Conservation (phyloP, 2,888 invertebrate species). For the Catocala nupta region DNA sequence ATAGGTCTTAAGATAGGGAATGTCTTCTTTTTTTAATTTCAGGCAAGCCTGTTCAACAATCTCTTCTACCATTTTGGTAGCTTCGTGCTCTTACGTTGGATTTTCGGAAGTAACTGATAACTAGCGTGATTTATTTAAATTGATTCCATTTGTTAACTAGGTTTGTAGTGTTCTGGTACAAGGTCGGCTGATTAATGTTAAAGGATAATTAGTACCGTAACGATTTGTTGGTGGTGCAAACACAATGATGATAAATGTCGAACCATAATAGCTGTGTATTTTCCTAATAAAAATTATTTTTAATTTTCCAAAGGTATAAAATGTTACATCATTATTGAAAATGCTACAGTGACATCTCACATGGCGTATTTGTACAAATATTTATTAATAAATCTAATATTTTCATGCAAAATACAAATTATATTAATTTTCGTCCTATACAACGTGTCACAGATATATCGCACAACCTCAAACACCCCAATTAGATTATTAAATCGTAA, state of each 20-base stretch:
- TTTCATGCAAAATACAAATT: no score
- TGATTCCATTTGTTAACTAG: constrained; percentile 30
- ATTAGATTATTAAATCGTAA: no score
- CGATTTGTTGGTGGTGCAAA: constrained; percentile 35
- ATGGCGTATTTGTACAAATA: no score
- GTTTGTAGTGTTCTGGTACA: constrained; percentile 41
- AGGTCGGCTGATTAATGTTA: constrained; percentile 39
- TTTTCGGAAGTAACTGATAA: constrained; percentile 33
- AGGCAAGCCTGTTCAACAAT: constrained; percentile 65
- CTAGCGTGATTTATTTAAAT: constrained; percentile 38
- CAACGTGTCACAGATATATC: no score
- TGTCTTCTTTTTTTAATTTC: constrained; percentile 68
- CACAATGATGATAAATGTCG: constrained; percentile 1
- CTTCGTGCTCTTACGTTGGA: constrained; percentile 21
- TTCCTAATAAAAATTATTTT: constrained; percentile 3
- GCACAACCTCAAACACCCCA: no score
- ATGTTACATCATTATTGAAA: no score
- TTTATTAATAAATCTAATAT: no score
- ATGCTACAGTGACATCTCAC: no score
- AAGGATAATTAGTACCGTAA: constrained; percentile 41
- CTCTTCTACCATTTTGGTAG: constrained; percentile 66
- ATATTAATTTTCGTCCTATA: no score
- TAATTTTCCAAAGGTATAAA: not conserved
- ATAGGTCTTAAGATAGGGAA: constrained; percentile 64
- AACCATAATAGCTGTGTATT: not conserved